phyloP scores from a whole-genome alignment of 2,113 vertebrate genomes.

The Carassius carassius region DNA sequence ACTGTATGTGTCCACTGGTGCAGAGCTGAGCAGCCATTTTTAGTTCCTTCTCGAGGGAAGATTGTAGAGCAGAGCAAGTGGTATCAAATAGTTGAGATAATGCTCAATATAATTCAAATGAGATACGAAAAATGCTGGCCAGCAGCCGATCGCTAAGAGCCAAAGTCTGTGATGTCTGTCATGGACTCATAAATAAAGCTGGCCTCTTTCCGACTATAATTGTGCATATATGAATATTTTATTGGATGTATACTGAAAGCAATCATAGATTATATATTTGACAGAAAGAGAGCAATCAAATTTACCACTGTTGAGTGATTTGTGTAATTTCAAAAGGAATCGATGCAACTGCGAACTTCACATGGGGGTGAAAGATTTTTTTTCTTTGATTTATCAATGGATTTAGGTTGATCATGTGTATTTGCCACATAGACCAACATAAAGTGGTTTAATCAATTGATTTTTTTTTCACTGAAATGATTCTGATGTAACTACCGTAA shows the following conservation, averaged over 20 bases:
- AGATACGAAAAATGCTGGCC: not conserved
- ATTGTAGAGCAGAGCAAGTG: not conserved
- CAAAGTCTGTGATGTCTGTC: not conserved
- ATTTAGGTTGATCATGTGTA: not conserved
- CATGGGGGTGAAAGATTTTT: not conserved
- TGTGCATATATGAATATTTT: constrained; percentile 5
- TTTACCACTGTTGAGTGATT: not conserved
- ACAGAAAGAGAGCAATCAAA: not conserved
- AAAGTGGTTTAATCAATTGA: not conserved
- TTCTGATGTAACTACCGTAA: not conserved
- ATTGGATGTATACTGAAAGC: not conserved
- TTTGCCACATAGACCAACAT: not conserved
- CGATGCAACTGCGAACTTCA: not conserved
- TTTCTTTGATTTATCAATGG: fast-evolving
- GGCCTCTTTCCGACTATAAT: not conserved
- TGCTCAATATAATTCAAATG: not conserved
- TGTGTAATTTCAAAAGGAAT: not conserved
- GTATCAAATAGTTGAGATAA: not conserved
- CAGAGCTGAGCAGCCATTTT: constrained; percentile 1
- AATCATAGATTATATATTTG: not conserved
- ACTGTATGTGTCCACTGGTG: constrained; percentile 24
- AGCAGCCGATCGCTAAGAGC: not conserved
- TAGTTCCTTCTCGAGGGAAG: not conserved
- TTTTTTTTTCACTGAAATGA: not conserved
- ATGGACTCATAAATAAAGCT: not conserved